phyloP scores from a whole-genome alignment of 2,797 vertebrate genomes.

The Percopsis omiscomaycus region DNA sequence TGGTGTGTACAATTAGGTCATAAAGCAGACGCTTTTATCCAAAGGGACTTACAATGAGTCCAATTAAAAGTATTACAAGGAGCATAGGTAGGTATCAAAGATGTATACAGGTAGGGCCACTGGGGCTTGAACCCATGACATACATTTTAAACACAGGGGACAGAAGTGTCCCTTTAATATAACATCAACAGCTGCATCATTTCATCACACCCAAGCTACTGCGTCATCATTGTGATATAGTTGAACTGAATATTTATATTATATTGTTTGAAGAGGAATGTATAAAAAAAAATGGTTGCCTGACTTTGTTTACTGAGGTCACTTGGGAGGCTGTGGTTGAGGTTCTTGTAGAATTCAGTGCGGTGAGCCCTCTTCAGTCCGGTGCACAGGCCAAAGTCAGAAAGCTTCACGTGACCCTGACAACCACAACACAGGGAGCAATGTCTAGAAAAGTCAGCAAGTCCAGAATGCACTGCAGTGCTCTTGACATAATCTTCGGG shows the following conservation, averaged over 20 bases:
- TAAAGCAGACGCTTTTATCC: too few relatives aligned
- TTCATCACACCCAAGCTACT: background rate
- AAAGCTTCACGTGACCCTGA: slow-evolving; percentile 96
- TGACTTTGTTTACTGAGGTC: slow-evolving; percentile 91
- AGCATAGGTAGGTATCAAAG: too few relatives aligned
- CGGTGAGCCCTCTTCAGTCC: slow-evolving; percentile 96
- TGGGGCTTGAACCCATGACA: too few relatives aligned
- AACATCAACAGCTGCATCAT: background rate
- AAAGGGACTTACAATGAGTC: too few relatives aligned
- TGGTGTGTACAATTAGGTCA: too few relatives aligned
- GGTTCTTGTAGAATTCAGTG: slow-evolving; percentile 96
- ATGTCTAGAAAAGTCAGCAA: background rate
- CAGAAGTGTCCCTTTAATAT: too few relatives aligned
- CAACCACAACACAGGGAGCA: slow-evolving; percentile 21
- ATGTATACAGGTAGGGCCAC: too few relatives aligned
- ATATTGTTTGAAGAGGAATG: background rate
- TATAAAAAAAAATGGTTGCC: slow-evolving; percentile 30
- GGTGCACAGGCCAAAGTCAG: slow-evolving; percentile 97
- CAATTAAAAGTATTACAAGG: too few relatives aligned
- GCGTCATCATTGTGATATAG: background rate
- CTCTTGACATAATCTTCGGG: background rate
- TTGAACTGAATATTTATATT: background rate
- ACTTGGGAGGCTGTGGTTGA: slow-evolving; percentile 95
- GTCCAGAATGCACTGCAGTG: background rate
- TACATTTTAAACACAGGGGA: background rate